Conservation (phyloP, 2,797 vertebrate genomes). For the Myotis pilosus region DNA sequence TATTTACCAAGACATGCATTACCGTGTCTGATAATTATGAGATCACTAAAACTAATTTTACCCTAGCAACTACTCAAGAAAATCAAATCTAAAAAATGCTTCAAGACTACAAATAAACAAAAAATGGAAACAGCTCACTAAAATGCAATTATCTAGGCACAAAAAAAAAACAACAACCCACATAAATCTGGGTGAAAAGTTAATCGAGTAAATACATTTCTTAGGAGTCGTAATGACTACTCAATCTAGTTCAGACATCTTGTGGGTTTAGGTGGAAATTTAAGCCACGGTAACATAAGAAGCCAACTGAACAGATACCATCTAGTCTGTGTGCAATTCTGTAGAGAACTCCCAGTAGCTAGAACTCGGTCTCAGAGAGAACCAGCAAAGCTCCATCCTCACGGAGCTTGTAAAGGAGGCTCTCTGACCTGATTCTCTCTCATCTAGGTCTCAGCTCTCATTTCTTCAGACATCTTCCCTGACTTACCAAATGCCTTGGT, state of each 20-base stretch:
- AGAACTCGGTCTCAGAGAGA: neutral
- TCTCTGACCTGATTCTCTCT: neutral
- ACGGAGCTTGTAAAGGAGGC: neutral
- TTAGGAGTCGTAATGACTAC: neutral
- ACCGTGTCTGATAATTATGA: neutral
- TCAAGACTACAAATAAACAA: neutral
- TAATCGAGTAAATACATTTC: neutral
- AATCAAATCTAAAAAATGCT: conserved; percentile 2
- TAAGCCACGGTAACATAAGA: neutral
- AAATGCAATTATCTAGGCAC: neutral
- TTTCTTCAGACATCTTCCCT: neutral
- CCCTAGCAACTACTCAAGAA: neutral
- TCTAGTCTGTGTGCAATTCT: neutral
- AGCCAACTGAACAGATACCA: neutral
- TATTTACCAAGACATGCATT: neutral
- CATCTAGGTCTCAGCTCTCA: neutral
- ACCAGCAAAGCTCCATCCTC: neutral
- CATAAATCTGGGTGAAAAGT: neutral
- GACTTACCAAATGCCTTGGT: neutral
- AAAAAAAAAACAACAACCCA: neutral
- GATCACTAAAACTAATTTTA: conserved; percentile 1
- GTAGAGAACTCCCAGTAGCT: neutral
- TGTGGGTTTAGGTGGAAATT: neutral
- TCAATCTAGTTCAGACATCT: neutral
- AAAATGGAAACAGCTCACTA: neutral